Conservation (phyloP, 2,888 invertebrate genomes). For the Andrena praecox region DNA sequence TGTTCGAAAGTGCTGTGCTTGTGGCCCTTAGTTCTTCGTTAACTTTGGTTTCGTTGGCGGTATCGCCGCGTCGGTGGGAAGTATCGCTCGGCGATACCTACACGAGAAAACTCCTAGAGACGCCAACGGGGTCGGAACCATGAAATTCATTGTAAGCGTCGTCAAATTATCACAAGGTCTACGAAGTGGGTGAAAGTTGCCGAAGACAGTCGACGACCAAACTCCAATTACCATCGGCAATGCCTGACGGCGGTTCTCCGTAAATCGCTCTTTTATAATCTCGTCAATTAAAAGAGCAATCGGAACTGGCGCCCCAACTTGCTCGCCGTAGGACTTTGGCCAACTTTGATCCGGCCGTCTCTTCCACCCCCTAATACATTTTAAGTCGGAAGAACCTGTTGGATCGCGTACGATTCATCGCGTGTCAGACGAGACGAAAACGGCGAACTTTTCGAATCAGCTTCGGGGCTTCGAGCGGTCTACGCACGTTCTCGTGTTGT, state of each 20-base stretch:
- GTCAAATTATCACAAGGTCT: slow-evolving; percentile 40
- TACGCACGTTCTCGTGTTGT: slow-evolving; percentile 15
- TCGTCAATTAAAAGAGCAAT: slow-evolving; percentile 70
- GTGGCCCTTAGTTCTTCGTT: too few species aligned
- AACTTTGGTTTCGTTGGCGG: too few species aligned
- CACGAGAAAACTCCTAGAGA: neutral
- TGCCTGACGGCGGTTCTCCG: slow-evolving; percentile 31
- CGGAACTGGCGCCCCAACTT: slow-evolving; percentile 55
- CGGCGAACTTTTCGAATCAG: slow-evolving; percentile 33
- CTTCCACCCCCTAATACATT: slow-evolving; percentile 46
- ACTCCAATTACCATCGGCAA: slow-evolving; percentile 65
- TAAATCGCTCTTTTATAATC: slow-evolving; percentile 62
- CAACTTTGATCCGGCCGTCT: slow-evolving; percentile 60
- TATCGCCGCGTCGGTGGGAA: too few species aligned
- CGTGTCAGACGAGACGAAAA: slow-evolving; percentile 22
- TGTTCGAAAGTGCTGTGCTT: neutral
- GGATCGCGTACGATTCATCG: slow-evolving; percentile 47
- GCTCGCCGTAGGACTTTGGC: slow-evolving; percentile 48
- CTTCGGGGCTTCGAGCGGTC: slow-evolving; percentile 6
- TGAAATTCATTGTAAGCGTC: slow-evolving; percentile 24
- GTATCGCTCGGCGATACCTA: too few species aligned
- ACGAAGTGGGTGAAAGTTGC: slow-evolving; percentile 63
- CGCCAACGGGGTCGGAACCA: neutral
- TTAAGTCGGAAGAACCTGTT: slow-evolving; percentile 58
- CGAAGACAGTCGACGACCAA: slow-evolving; percentile 55